A percentile compares a stretch with the other conserved stretches of the same genome.
Conservation (phyloP, 2,888 invertebrate species). For the Meandrusa payeni region DNA sequence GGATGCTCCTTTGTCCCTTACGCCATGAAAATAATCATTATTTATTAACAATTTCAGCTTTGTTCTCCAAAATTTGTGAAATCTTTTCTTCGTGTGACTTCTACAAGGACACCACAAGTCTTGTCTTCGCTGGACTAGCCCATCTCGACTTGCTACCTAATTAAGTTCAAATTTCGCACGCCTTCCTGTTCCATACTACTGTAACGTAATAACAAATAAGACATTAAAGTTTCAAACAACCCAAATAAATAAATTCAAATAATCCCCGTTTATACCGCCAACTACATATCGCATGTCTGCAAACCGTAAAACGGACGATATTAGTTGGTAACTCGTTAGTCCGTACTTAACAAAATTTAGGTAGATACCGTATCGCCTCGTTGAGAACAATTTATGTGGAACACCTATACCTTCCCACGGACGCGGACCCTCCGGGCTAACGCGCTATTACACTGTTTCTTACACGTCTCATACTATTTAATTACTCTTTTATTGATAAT, state of each 20-base stretch:
- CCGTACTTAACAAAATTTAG: conserved; percentile 48
- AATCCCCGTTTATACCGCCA: conserved; percentile 32
- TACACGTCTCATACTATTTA: conserved; percentile 5
- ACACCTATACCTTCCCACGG: conserved; percentile 35
- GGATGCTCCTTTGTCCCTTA: too few species aligned
- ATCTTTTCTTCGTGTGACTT: too few species aligned
- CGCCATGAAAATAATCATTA: too few species aligned
- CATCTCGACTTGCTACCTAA: too few species aligned
- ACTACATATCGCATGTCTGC: conserved; percentile 42
- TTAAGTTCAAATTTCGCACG: neutral
- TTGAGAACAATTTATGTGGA: conserved; percentile 37
- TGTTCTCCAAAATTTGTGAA: too few species aligned
- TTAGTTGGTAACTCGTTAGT: conserved; percentile 46
- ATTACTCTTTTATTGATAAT: conserved; percentile 5
- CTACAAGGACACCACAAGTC: too few species aligned
- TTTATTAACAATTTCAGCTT: too few species aligned
- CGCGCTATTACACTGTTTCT: conserved; percentile 17
- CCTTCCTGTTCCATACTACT: neutral
- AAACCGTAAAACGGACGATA: conserved; percentile 42
- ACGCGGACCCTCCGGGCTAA: conserved; percentile 29
- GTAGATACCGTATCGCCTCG: conserved; percentile 38
- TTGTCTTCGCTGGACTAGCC: too few species aligned
- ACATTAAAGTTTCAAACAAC: conserved; percentile 21
- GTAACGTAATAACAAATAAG: conserved; percentile 15
- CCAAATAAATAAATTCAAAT: conserved; percentile 43